A percentile compares a stretch with the other conserved stretches of the same genome.
phyloP scores from a whole-genome alignment of 1,140 invertebrate genomes.

The Listronotus bonariensis region DNA sequence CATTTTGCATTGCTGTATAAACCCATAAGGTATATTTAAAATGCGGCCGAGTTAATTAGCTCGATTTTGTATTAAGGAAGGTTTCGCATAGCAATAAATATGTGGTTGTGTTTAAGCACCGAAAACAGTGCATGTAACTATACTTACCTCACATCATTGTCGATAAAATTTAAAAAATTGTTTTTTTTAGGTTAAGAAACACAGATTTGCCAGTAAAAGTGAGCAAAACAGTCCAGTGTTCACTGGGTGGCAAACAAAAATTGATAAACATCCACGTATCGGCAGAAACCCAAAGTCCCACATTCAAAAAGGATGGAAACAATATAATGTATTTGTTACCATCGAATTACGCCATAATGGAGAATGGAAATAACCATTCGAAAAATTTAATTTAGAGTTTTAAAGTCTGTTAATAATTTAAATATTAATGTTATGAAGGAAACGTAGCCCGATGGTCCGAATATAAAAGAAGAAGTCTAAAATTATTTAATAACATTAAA shows the following conservation, averaged over 20 bases:
- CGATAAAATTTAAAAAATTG: conserved; percentile 8
- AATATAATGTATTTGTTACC: conserved; percentile 63
- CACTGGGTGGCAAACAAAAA: conserved; percentile 73
- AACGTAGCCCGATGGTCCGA: background rate
- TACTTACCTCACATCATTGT: no score
- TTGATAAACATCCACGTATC: conserved; percentile 66
- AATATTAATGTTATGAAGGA: background rate
- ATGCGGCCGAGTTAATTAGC: no score
- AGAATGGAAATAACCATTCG: conserved; percentile 50
- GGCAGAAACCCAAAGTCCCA: conserved; percentile 61
- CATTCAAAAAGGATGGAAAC: conserved; percentile 66
- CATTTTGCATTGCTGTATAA: no score
- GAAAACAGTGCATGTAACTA: no score
- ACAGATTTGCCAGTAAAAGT: conserved; percentile 70
- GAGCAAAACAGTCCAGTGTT: conserved; percentile 67
- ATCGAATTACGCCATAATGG: conserved; percentile 55
- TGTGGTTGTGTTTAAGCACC: no score
- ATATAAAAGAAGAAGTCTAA: no score
- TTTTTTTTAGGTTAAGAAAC: conserved; percentile 59
- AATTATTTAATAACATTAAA: no score
- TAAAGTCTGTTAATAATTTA: background rate
- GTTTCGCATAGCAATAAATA: no score
- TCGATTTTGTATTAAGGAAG: no score
- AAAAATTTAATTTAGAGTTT: conserved; percentile 37
- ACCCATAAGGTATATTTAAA: no score